Conservation (phyloP, 2,888 invertebrate genomes). For the Eledona agricola region DNA sequence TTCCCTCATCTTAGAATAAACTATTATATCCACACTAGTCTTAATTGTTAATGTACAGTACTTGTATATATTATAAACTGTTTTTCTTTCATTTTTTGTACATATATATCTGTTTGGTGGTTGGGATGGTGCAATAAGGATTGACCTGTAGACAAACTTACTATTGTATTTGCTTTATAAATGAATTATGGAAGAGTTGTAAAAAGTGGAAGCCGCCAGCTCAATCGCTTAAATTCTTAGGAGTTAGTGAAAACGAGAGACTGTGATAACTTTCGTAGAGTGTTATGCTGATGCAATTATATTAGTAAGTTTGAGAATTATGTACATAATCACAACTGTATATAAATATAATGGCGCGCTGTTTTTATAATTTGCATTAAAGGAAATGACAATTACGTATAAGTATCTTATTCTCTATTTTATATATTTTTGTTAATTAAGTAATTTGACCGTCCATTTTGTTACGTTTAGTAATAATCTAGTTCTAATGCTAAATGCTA, state of each 20-base stretch:
- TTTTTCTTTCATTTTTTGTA: slow-evolving; percentile 46
- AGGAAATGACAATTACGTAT: no score
- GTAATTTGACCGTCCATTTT: slow-evolving; percentile 44
- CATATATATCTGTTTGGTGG: slow-evolving; percentile 57
- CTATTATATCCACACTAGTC: slow-evolving; percentile 18
- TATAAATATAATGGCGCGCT: slow-evolving; percentile 26
- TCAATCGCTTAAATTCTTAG: slow-evolving; percentile 36
- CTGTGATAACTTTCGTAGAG: slow-evolving; percentile 44
- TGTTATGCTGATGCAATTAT: slow-evolving; percentile 46
- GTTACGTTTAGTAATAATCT: slow-evolving; percentile 30
- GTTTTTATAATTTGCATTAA: slow-evolving; percentile 25
- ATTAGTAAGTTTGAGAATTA: slow-evolving; percentile 53
- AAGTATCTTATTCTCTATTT: slow-evolving; percentile 2
- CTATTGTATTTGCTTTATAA: slow-evolving; percentile 52
- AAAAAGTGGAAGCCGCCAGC: slow-evolving; percentile 28
- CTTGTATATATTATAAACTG: slow-evolving; percentile 38
- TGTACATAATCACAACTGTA: slow-evolving; percentile 43
- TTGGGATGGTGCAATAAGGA: slow-evolving; percentile 63
- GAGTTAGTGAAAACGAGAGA: slow-evolving; percentile 34
- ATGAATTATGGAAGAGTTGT: slow-evolving; percentile 14
- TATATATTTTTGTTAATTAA: slow-evolving; percentile 14
- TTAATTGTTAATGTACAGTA: slow-evolving; percentile 19
- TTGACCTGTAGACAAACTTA: slow-evolving; percentile 52
- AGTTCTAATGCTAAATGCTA: slow-evolving; percentile 13
- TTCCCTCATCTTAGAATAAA: slow-evolving; percentile 72